Conservation (phyloP, 2,888 invertebrate genomes). For the Drosophila bunnanda region DNA sequence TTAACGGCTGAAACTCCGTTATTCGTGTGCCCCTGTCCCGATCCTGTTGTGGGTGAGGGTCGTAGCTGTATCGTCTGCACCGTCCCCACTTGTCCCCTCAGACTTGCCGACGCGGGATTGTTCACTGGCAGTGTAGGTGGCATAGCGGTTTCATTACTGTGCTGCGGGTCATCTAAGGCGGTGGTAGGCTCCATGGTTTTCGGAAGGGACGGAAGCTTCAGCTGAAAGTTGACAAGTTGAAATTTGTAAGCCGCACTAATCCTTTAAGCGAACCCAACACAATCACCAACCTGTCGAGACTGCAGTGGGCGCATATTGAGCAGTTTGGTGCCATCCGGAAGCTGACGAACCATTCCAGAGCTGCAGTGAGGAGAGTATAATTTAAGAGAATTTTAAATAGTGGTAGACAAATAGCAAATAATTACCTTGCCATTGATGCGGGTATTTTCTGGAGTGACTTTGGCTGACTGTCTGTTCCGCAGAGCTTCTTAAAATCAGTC, state of each 20-base stretch:
- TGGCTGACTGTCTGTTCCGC: constrained; percentile 72
- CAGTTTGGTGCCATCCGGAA: constrained; percentile 70
- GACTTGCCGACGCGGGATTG: constrained; percentile 51
- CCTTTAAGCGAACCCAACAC: background rate
- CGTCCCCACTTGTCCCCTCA: constrained; percentile 76
- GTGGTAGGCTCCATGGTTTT: constrained; percentile 42
- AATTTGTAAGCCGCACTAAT: background rate
- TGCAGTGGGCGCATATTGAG: constrained; percentile 72
- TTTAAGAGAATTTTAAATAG: background rate
- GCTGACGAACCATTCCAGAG: constrained; percentile 75
- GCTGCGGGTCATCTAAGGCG: constrained; percentile 49
- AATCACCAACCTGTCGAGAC: constrained; percentile 67
- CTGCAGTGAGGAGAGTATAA: constrained; percentile 40
- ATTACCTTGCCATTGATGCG: constrained; percentile 77
- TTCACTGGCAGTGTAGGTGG: constrained; percentile 17
- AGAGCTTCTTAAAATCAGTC: constrained; percentile 83
- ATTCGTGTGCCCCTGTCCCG: constrained; percentile 34
- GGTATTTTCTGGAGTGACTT: constrained; percentile 81
- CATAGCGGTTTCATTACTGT: constrained; percentile 37
- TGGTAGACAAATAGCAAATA: background rate
- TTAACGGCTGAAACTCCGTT: constrained; percentile 60
- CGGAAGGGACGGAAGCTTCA: constrained; percentile 59
- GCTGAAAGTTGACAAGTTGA: constrained; percentile 19
- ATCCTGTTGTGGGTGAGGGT: constrained; percentile 49
- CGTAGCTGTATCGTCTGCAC: constrained; percentile 71